Percentiles rank a stretch among this genome's conserved stretches.
These are phyloP conservation scores for Leptocoma aspasia DNA, from an alignment of 2,113 vertebrate species.

Conservation along the genomic window DNA sequence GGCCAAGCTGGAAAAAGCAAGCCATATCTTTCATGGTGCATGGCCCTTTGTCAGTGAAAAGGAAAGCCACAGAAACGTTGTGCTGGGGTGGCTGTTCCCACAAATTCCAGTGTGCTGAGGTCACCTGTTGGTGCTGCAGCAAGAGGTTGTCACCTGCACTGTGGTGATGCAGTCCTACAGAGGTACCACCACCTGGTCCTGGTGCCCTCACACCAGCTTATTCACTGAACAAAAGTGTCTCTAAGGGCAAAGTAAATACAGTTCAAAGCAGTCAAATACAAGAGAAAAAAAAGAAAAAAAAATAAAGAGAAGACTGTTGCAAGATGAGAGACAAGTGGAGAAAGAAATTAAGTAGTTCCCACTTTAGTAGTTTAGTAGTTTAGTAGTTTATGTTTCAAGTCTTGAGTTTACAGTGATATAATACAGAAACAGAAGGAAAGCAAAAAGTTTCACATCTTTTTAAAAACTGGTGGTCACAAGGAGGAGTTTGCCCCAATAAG, in stretches of 20 bases:
- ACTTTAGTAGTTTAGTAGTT: too few species aligned
- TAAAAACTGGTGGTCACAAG: neutral
- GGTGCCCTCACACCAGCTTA: neutral
- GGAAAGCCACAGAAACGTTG: neutral
- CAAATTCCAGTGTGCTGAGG: neutral
- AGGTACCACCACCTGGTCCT: neutral
- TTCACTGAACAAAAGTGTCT: neutral
- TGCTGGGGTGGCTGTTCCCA: neutral
- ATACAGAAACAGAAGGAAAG: neutral
- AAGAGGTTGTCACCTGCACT: neutral
- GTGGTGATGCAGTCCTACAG: neutral
- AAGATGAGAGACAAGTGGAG: neutral
- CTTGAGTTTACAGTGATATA: neutral
- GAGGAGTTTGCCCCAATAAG: neutral
- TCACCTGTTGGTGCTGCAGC: neutral
- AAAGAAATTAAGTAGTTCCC: neutral
- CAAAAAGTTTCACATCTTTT: neutral
- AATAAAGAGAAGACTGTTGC: accelerated
- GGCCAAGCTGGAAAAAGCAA: neutral
- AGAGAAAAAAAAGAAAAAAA: neutral
- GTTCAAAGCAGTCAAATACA: neutral
- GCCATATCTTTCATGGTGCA: neutral
- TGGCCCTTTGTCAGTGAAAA: neutral
- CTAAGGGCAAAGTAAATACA: neutral
- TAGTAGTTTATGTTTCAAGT: neutral